A percentile compares a stretch with the other conserved stretches of the same genome.
Conservation (phyloP, 2,113 vertebrate species). For the Egretta garzetta region DNA sequence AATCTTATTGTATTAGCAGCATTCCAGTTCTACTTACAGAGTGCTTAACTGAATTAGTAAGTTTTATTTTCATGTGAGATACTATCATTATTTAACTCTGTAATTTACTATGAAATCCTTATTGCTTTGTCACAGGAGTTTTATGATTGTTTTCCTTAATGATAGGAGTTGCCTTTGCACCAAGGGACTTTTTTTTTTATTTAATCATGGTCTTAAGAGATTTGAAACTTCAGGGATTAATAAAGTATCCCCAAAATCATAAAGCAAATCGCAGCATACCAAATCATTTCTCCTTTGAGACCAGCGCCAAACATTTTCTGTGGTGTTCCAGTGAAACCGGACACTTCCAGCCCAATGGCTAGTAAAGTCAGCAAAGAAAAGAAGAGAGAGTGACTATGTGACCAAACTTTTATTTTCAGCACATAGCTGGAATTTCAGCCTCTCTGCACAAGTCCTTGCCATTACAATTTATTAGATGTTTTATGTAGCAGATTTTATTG, state of each 20-base stretch:
- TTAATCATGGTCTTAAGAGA: slow-evolving; percentile 58
- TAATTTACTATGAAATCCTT: slow-evolving; percentile 39
- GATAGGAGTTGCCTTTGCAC: not conserved
- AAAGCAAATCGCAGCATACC: slow-evolving; percentile 54
- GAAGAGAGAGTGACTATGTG: slow-evolving; percentile 32
- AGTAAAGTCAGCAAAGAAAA: slow-evolving; percentile 59
- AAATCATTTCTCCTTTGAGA: slow-evolving; percentile 57
- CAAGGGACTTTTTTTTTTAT: not conserved
- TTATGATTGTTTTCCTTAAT: not conserved
- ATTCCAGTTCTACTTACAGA: slow-evolving; percentile 34
- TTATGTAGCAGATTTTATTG: slow-evolving; percentile 48
- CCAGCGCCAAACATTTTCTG: slow-evolving; percentile 15
- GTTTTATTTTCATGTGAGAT: not conserved
- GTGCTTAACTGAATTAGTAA: slow-evolving; percentile 14
- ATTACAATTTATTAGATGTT: slow-evolving; percentile 48
- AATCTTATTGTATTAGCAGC: slow-evolving; percentile 22
- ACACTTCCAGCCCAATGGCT: slow-evolving; percentile 51
- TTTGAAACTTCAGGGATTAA: slow-evolving; percentile 54
- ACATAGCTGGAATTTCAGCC: slow-evolving; percentile 40
- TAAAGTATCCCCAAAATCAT: slow-evolving; percentile 41
- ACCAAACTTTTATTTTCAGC: slow-evolving; percentile 40
- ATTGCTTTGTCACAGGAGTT: not conserved
- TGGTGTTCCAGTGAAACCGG: slow-evolving; percentile 56
- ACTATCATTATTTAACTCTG: not conserved
- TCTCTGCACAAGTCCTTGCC: not conserved